These are phyloP conservation scores for Phyto melanocephala DNA, from an alignment of 2,888 invertebrate genomes.

Conservation along the genomic window DNA sequence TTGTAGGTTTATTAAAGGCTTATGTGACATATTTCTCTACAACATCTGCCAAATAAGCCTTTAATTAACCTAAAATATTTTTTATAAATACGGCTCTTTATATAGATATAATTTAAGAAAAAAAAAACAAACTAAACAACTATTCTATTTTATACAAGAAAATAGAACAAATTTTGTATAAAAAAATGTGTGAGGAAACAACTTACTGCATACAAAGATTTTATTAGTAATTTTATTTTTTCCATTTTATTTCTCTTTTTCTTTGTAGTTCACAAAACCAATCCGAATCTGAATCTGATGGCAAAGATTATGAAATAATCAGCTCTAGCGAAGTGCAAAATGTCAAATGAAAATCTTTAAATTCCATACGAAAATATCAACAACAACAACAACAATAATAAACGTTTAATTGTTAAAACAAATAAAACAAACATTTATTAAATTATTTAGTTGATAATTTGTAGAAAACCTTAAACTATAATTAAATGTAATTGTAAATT, in stretches of 20 bases:
- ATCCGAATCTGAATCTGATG: slow-evolving; percentile 91
- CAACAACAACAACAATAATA: slow-evolving; percentile 28
- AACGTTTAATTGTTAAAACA: slow-evolving; percentile 39
- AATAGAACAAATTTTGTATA: too few relatives aligned
- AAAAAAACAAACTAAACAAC: too few relatives aligned
- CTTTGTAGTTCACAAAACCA: slow-evolving; percentile 74
- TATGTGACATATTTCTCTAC: too few relatives aligned
- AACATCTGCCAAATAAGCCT: too few relatives aligned
- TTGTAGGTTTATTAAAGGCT: too few relatives aligned
- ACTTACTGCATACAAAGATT: too few relatives aligned
- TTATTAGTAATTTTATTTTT: slow-evolving; percentile 30
- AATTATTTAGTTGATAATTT: slow-evolving; percentile 49
- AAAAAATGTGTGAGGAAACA: too few relatives aligned
- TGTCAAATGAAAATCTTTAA: slow-evolving; percentile 69
- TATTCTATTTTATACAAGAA: too few relatives aligned
- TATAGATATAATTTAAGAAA: too few relatives aligned
- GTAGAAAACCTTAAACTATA: slow-evolving; percentile 19
- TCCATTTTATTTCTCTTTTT: slow-evolving; percentile 5
- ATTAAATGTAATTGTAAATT: slow-evolving; percentile 53
- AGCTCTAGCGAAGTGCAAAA: slow-evolving; percentile 84
- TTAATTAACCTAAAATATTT: too few relatives aligned
- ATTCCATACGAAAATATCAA: background rate
- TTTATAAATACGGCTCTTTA: too few relatives aligned
- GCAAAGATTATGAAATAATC: slow-evolving; percentile 93
- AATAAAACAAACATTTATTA: slow-evolving; percentile 14